Evolutionary conservation across 2,797 vertebrate genomes (phyloP).

Genomic region (Buceros bicornis): DNA sequence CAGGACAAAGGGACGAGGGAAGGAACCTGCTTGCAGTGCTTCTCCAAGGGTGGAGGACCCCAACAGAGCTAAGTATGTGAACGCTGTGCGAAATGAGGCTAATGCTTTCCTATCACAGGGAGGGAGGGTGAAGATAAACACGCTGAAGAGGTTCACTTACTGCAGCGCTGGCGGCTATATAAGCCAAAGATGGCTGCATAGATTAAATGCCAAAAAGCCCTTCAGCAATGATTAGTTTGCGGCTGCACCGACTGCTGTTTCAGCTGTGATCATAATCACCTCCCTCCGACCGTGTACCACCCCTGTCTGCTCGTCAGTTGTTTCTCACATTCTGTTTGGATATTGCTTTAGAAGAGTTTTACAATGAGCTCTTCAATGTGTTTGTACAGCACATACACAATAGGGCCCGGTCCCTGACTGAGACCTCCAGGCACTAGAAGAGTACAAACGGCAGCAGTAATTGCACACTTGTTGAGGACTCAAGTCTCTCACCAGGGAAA

Average conservation of each 20-base stretch:
- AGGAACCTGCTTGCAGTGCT: fast-evolving
- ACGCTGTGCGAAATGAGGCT: neutral
- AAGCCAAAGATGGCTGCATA: neutral
- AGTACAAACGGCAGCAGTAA: neutral
- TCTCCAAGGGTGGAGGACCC: neutral
- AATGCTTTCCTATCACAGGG: neutral
- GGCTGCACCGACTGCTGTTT: neutral
- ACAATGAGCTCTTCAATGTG: neutral
- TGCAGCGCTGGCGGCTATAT: neutral
- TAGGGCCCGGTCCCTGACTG: neutral
- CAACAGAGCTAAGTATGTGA: fast-evolving
- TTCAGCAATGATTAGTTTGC: neutral
- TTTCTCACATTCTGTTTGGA: neutral
- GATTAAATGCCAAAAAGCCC: conserved; percentile 23
- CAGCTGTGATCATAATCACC: neutral
- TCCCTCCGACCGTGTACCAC: neutral
- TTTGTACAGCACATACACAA: neutral
- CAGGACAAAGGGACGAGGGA: neutral
- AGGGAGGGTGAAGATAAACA: neutral
- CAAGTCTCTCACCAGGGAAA: neutral
- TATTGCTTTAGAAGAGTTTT: neutral
- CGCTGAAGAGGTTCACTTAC: neutral
- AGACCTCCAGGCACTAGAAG: neutral
- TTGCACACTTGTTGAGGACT: neutral
- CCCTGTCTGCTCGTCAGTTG: neutral